Conservation (phyloP, 64 coral and sea anemone species). For the Platygyra sinensis region DNA sequence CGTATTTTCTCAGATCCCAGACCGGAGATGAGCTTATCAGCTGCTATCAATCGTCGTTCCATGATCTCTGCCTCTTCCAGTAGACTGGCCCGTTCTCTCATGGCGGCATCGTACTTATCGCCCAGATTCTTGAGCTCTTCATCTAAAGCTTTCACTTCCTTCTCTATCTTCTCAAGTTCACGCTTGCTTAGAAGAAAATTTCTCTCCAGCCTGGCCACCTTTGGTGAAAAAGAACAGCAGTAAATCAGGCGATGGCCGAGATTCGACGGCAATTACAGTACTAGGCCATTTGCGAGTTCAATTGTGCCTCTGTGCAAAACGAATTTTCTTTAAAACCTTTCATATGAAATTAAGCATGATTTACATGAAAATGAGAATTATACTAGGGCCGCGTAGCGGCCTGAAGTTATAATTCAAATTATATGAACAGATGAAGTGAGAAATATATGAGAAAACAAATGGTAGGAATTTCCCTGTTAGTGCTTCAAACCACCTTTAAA, state of each 20-base stretch:
- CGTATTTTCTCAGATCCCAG: slow-evolving; percentile 97
- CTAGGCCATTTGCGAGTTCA: too few relatives aligned
- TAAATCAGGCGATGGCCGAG: too few relatives aligned
- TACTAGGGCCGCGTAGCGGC: too few relatives aligned
- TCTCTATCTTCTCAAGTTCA: slow-evolving; percentile 95
- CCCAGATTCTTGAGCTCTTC: slow-evolving; percentile 80
- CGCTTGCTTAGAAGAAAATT: slow-evolving; percentile 97
- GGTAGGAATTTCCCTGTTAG: too few relatives aligned
- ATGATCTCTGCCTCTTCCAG: slow-evolving; percentile 97
- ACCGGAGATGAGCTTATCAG: slow-evolving; percentile 97
- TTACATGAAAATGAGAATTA: too few relatives aligned
- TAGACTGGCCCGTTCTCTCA: slow-evolving; percentile 85
- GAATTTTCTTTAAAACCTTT: too few relatives aligned
- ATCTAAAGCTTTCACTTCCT: slow-evolving; percentile 90
- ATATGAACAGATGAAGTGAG: too few relatives aligned
- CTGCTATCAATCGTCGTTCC: slow-evolving; percentile 94
- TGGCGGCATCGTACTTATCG: slow-evolving; percentile 94
- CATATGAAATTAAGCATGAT: too few relatives aligned
- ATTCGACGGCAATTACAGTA: neutral
- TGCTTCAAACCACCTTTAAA: too few relatives aligned
- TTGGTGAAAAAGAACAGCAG: neutral
- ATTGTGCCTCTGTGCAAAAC: too few relatives aligned
- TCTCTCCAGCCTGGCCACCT: slow-evolving; percentile 87
- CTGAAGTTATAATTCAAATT: too few relatives aligned
- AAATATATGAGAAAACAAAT: too few relatives aligned